Percentiles rank a stretch among this genome's conserved stretches.
Evolutionary conservation across 2,888 invertebrate species (phyloP).

Genomic region (Steinernema scapterisci): DNA sequence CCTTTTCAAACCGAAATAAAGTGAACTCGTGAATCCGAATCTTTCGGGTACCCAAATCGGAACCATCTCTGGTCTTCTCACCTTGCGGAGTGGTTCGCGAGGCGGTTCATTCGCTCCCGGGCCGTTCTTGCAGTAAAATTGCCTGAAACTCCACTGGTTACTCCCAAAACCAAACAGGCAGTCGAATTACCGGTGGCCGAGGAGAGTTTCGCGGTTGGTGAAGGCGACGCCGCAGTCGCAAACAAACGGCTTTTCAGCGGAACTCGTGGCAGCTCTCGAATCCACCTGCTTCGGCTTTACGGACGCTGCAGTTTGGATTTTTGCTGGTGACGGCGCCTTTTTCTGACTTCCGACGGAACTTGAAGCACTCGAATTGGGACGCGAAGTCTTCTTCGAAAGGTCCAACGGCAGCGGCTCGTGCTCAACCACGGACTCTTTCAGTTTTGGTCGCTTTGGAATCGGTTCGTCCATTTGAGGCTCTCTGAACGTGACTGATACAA

Average conservation of each 20-base stretch:
- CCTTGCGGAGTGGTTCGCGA: conserved; percentile 15
- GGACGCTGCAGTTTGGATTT: background rate
- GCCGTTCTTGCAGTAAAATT: conserved; percentile 30
- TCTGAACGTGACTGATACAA: too few relatives aligned
- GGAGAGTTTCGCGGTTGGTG: background rate
- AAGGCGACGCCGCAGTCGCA: conserved; percentile 35
- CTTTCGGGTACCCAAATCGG: too few relatives aligned
- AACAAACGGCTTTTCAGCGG: conserved; percentile 11
- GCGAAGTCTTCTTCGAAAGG: conserved; percentile 11
- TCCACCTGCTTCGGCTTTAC: background rate
- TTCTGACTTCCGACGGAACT: background rate
- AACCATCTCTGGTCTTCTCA: too few relatives aligned
- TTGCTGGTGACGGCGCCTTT: background rate
- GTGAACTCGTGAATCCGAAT: too few relatives aligned
- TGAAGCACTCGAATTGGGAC: background rate
- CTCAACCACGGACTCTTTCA: background rate
- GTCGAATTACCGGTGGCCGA: conserved; percentile 26
- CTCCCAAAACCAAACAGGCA: too few relatives aligned
- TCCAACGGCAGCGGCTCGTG: background rate
- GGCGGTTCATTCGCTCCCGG: conserved; percentile 9
- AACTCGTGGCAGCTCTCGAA: background rate
- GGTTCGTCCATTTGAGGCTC: background rate
- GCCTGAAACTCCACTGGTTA: too few relatives aligned
- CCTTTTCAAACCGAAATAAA: too few relatives aligned
- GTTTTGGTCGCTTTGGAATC: background rate